Base-by-base conservation (phyloP, 2,888 invertebrate species). In the Machimus rusticus region DNA sequence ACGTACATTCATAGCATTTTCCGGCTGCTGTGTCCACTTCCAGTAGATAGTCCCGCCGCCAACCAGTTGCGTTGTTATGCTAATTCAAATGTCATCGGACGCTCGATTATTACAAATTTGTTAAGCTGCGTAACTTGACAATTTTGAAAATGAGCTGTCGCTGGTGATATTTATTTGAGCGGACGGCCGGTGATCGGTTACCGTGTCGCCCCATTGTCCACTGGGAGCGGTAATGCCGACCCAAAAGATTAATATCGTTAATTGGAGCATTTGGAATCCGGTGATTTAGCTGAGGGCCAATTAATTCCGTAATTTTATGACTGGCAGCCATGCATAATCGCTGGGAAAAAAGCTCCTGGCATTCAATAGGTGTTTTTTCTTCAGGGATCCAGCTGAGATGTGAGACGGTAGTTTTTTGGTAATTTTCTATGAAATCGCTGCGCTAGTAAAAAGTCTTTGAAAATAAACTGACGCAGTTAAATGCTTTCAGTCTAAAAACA, bases 81-180 rank as follows among this genome's bases (percentile, higher is more conserved):
- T 81, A 81, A 81, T 81, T 81, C 55, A 81, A 81, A 55, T 81
- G 81, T 81, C 81, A 81, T 81, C 81, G 81, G 81, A 81, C 46
- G 43, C 81, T 81, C 81, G 46, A 81, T 81, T 81, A 81, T 81
- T 81, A 81, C 34, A 81, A 81, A 81, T 81, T 81, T 34, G 81
- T 81, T 81, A 81, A 34, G 55, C 81, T 34, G 55, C 55, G 81
- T 81, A 81, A 81, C 51, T 81, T 81, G 81, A 81, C 81, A 81
- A 81, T 55, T 55, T 81, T 31, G 19, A 76, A 81, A 55, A 55
- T 31, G 81, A 28, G 6, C 81, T 55, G 81, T 81, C 81, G 51
- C 31, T 28, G 12, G 31, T n/a, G 81, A 81, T 55, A 81, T 81
- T 81, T 81, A 81, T 81, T 81, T 46, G 81, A 81, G 16, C 81